Base-by-base conservation (phyloP, 2,113 vertebrate species). In the Polyodon spathula region DNA sequence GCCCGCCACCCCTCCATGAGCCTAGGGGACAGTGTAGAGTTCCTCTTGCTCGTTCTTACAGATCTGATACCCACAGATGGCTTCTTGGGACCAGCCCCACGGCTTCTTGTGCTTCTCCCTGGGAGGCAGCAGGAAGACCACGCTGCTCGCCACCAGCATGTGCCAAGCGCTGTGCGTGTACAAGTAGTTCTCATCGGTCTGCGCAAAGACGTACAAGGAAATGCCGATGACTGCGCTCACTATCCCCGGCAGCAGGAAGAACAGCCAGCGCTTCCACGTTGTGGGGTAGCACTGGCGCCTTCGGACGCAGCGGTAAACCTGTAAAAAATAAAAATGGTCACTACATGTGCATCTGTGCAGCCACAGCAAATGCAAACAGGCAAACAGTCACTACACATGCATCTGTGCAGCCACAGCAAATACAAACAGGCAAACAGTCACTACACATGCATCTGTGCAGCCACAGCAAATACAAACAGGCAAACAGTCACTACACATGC, bases 81-180 rank as follows among this genome's bases (percentile, higher is more conserved):
- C 66, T 61, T 85, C 82, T 54, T 86, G 85, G 0, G 81, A 71
- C 84, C 91, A 95, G 63, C 76, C 66, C 86, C 86, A 89, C 27
- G 83, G 74, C 16, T 85, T 78, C 1, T 76, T 51, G 46, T 81
- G 73, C 54, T 74, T 83, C 37, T 91, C 86, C 2, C 83, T 78
- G 0, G 96, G 94, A 0, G 94, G 96, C 6, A 99, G 83, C 63
- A 99, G 71, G 73, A 96, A 92, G 1, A 93, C 89, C 0, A 91
- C 91, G 0, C 94, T 94, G 66, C 66, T 84, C 4, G 95, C 96
- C 79, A 99, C 88, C 73, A 99, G 82, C 54, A 94, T 56, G 39
- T 99, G 96, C 96, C 96, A 99, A 69, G 97, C 83, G 62, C 93
- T 96, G 70, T 99, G 96, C 0, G 88, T 97, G 69, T 99, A 98